A percentile compares a stretch with the other conserved stretches of the same genome.
phyloP scores from a whole-genome alignment of 2,797 vertebrate species.

The Dicrostonyx torquatus region DNA sequence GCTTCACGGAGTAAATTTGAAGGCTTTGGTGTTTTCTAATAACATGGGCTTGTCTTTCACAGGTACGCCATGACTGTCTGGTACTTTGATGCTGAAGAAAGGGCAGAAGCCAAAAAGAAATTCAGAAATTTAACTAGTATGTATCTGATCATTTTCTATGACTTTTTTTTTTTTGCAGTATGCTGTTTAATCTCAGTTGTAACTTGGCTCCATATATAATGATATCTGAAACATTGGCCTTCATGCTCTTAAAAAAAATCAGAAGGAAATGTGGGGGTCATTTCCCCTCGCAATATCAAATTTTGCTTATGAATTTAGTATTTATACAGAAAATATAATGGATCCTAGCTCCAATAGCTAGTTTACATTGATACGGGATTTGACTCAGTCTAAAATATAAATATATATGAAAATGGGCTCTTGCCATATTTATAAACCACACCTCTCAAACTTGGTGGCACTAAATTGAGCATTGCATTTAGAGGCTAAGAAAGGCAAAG shows the following conservation, averaged over 20 bases:
- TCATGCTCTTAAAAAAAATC: slow-evolving; percentile 17
- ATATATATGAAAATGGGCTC: not conserved
- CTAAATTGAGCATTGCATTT: not conserved
- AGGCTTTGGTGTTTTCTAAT: not conserved
- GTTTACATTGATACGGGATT: not conserved
- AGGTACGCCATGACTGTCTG: slow-evolving; percentile 98
- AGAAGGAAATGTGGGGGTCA: slow-evolving; percentile 10
- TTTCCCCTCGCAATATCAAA: not conserved
- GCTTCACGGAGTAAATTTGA: not conserved
- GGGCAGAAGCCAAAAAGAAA: slow-evolving; percentile 95
- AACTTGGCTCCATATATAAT: not conserved
- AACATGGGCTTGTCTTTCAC: slow-evolving; percentile 69
- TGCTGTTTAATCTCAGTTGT: not conserved
- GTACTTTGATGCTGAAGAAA: slow-evolving; percentile 97
- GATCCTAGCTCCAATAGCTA: not conserved
- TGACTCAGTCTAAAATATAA: not conserved
- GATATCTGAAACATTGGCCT: slow-evolving; percentile 18
- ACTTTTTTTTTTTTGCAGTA: slow-evolving; percentile 23
- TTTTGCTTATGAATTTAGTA: slow-evolving; percentile 22
- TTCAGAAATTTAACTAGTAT: slow-evolving; percentile 91
- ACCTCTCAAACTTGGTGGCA: not conserved
- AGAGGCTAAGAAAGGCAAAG: not conserved
- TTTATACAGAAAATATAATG: not conserved
- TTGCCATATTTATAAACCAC: not conserved
- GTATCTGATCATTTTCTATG: slow-evolving; percentile 63